A percentile compares a stretch with the other conserved stretches of the same genome.
These are phyloP conservation scores for Chunga burmeisteri DNA, from an alignment of 2,113 vertebrate genomes.

Conservation along the genomic window DNA sequence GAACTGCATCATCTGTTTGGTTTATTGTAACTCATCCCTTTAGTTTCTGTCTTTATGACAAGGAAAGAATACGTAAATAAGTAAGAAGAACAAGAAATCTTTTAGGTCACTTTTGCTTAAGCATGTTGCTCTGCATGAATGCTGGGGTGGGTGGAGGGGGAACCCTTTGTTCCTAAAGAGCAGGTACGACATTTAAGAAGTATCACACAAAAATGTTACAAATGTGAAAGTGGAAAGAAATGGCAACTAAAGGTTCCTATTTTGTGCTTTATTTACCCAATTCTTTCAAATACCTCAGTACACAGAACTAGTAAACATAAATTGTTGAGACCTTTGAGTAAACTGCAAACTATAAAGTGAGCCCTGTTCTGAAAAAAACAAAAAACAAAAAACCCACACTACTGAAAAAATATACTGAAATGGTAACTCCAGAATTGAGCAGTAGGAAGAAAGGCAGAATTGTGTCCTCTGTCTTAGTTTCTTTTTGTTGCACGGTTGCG, in stretches of 20 bases:
- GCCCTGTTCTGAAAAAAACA: neutral
- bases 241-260: neutral
- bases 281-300: neutral
- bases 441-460: neutral
- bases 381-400: neutral
- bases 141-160: neutral
- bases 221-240: neutral
- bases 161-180: neutral
- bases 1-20: neutral
- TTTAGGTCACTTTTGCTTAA: neutral
- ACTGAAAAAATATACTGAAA: neutral
- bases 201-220: neutral
- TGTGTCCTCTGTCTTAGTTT: neutral
- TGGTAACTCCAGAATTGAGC: neutral
- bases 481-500: neutral
- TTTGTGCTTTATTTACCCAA: neutral
- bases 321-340: neutral
- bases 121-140: neutral
- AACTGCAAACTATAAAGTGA: neutral
- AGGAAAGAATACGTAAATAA: neutral
- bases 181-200: accelerated
- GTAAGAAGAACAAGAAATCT: neutral
- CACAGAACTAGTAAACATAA: neutral
- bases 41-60: neutral
- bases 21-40: neutral